Evolutionary conservation across 2,888 invertebrate species (phyloP).

Genomic region (Subacronicta megacephala): DNA sequence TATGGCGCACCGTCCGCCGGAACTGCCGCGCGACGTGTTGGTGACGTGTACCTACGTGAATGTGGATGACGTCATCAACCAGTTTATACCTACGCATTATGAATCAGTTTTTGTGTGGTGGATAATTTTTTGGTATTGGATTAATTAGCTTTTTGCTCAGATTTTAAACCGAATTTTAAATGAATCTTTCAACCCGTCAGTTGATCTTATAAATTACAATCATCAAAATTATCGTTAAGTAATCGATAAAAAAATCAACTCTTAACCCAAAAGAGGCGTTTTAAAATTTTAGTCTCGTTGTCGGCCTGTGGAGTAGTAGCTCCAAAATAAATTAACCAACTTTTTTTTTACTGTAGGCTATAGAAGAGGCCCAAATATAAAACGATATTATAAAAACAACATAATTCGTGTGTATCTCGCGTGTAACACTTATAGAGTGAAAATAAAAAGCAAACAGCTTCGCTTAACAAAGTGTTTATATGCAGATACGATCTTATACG

Average conservation of each 20-base stretch:
- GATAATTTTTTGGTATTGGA: neutral
- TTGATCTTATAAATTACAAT: too few relatives aligned
- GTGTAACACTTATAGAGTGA: conserved; percentile 18
- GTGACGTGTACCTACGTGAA: too few relatives aligned
- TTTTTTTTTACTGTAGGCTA: too few relatives aligned
- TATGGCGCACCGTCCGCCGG: conserved; percentile 91
- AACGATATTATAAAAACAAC: conserved; percentile 2
- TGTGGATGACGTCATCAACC: neutral
- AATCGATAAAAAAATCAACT: too few relatives aligned
- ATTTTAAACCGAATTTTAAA: neutral
- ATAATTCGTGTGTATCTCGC: conserved; percentile 1
- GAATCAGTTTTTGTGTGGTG: neutral
- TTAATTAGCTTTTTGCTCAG: neutral
- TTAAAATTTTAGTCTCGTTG: too few relatives aligned
- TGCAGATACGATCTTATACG: conserved; percentile 38
- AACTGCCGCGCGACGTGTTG: conserved; percentile 90
- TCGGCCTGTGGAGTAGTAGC: too few relatives aligned
- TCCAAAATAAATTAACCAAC: too few relatives aligned
- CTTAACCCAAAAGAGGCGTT: too few relatives aligned
- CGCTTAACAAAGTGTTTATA: conserved; percentile 42
- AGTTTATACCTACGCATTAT: conserved; percentile 1
- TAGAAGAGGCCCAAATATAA: neutral
- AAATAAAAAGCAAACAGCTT: conserved; percentile 34
- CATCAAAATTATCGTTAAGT: too few relatives aligned
- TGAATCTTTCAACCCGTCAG: neutral